Evolutionary conservation across 1,140 invertebrate genomes (phyloP), one percentile per base, ranked within the genome.

Genomic region (Adelges cooleyi): DNA sequence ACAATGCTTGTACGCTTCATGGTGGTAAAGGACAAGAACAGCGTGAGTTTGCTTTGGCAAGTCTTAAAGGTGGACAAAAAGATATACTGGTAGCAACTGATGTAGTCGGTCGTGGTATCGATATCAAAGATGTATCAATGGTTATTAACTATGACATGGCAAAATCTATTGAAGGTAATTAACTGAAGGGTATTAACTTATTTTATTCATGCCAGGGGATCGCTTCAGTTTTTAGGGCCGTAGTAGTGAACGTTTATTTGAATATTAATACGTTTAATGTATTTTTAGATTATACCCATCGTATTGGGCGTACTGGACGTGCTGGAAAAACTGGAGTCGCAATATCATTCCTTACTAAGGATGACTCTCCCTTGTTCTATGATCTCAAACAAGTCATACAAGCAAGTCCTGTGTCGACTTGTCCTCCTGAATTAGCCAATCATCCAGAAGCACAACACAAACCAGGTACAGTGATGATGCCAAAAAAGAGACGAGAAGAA

Each of bases 141-240:
- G 95, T 98, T 67, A 95, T 98, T 69, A 99, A 99, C 76, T 99
- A 99, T 71, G 97, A 99, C 75, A 99, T 99, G 96, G 94, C 95
- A 0, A 99, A 99, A 77, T 86, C 86, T 53, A 98, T 99, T 73
- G 95, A 98, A 83, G 86, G 86, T 86, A 76, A 69, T 69, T 68
- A 33, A 23, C 20, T 22, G 3, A 29, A 62, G 44, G 29, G 11
- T 29, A 2, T 23, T 17, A 20, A 17, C 23, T 22, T 23, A 20
- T 6, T 18, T 51, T 6, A 33, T 33, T 33, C 11, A n/a, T n/a
- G n/a, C n/a, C n/a, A n/a, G n/a, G n/a, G n/a, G n/a, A n/a, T n/a
- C 9, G 9, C 38, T 40, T 40, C 38, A 9, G 9, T n/a, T 9
- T 40, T 40, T 40, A 10, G 38, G 9, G 9, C 38, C 38, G 9